Conservation (phyloP, 2,888 invertebrate genomes). For the Strigamia maritima region DNA sequence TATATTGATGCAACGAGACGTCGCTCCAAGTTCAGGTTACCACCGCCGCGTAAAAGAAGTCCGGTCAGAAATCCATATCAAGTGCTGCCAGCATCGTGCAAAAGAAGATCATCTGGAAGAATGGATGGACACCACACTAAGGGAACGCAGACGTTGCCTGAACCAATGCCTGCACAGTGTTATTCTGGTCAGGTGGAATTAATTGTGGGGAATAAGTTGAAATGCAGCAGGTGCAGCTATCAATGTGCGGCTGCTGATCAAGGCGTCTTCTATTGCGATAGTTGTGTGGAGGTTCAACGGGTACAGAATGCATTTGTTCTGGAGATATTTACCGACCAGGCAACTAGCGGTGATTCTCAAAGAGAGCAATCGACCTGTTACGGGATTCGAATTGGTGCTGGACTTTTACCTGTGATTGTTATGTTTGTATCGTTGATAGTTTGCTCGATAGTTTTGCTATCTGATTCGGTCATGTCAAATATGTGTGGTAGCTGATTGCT, state of each 20-base stretch:
- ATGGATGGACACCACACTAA: not conserved
- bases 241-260: not conserved
- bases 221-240: not conserved
- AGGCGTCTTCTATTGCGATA: not conserved
- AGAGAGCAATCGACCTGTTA: not conserved
- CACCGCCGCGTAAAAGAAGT: not conserved
- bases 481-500: not conserved
- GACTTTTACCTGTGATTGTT: not conserved
- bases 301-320: not conserved
- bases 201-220: not conserved
- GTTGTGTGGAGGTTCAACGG: not conserved
- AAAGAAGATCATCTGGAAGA: not conserved
- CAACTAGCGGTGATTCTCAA: not conserved
- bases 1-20: not conserved
- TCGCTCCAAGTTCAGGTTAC: not conserved
- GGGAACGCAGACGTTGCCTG: not conserved
- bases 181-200: too few relatives aligned
- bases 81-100: not conserved
- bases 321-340: not conserved
- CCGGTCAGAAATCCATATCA: too few relatives aligned
- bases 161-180: too few relatives aligned
- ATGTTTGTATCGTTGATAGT: not conserved
- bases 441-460: not conserved
- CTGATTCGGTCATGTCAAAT: not conserved
- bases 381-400: not conserved